Evolutionary conservation across 1,140 invertebrate genomes (phyloP), one percentile per base, ranked within the genome.

Genomic region (Kradibia gibbosae): DNA sequence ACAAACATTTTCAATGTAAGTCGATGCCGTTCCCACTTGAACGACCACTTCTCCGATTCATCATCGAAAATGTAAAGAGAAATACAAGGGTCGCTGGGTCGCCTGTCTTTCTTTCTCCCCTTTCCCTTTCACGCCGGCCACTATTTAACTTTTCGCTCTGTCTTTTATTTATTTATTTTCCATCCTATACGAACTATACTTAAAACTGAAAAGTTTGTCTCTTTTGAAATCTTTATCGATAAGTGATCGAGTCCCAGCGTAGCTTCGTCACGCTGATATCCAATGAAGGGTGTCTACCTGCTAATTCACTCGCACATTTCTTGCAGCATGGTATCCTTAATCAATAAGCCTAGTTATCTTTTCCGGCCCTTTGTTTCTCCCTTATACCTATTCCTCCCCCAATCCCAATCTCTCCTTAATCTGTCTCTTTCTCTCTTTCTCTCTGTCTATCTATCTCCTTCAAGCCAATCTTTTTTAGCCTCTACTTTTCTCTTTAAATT

Each of bases 321-420:
- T 71, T 48, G 15, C 55, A 39, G 62, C 71, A 28, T 8, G 39
- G 48, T 73, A 81, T 81, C 73, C 74, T 73, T 72, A 75, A 83
- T 83, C 76, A 76, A 81, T 71, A 72, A 75, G 71, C 15, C 74
- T 81, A 74, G 78, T 84, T 79, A 83, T 83, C 80, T 80, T 31
- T 60, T 28, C 45, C 22, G 60, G 50, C 65, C 39, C 70, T 79
- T 72, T 34, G 31, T 42, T 25, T 28, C 28, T 71, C 0, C 17
- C 7, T 34, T 45, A 22, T 53, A n/a, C n/a, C n/a, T n/a, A n/a
- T n/a, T n/a, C n/a, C n/a, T n/a, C n/a, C n/a, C n/a, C n/a, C n/a
- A n/a, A n/a, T n/a, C n/a, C n/a, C n/a, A n/a, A n/a, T n/a, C n/a
- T n/a, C n/a, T n/a, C n/a, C n/a, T n/a, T n/a, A n/a, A 28, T 34